Base-by-base conservation (phyloP, 2,888 invertebrate genomes). In the Stenoptilia bipunctidactyla region DNA sequence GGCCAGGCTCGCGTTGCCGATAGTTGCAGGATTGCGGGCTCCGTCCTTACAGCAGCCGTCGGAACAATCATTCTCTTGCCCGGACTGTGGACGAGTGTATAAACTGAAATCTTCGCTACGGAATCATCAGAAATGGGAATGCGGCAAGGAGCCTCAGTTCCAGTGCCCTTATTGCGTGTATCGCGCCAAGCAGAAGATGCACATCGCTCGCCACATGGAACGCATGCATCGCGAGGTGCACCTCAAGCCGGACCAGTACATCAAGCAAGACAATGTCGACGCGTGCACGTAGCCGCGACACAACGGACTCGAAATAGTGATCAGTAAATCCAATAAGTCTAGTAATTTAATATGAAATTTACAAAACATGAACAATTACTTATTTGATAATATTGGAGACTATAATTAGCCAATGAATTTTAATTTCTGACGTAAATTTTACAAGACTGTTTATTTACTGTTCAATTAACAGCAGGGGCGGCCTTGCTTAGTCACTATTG, bases 41-140 rank as follows among this genome's bases (percentile, higher is more conserved):
- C 46, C 46, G 10, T 34, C 39, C 1, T 73, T 77, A 43, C 56
- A 52, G 46, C 55, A 56, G 42, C 59, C 68, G 53, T 85, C 70
- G 63, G 87, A 86, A 50, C 85, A 86, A 49, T 85, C 87, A 61
- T 92, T 92, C 86, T 87, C 89, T 43, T 93, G 93, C 73, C 89
- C 91, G 40, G 92, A 92, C 58, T 94, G 94, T 75, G 93, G 92
- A 45, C 87, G 94, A 51, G 89, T 92, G 48, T 94, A 94, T 82
- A 94, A 94, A 71, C 86, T 94, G 52, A 94, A 94, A 77, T 93
- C 93, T 53, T 93, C 93, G 44, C 79, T 92, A 57, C 87, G 92
- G 46, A 92, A 92, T 70, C 92, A 92, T 66, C 91, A 92, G 84
- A 92, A 92, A 71, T 92, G 92, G 92, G 92, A 92, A 74, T 92